Evolutionary conservation across 2,797 vertebrate species (phyloP).

Genomic region (Pseudopleuronectes americanus): DNA sequence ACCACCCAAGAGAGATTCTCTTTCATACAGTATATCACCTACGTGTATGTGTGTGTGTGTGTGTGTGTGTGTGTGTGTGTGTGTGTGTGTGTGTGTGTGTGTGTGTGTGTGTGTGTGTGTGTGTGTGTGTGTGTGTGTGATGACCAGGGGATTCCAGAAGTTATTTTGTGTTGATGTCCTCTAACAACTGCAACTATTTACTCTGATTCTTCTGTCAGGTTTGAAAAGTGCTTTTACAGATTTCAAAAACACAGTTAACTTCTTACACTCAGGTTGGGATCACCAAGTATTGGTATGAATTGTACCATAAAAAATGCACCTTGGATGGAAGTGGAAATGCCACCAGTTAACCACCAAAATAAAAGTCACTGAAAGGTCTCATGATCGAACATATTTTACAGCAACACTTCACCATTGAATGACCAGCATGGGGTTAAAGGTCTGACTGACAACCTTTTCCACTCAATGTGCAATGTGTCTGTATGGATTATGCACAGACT

Average conservation of each 20-base stretch:
- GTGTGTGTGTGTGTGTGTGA: background rate
- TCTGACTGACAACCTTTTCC: too few species aligned
- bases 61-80: too few species aligned
- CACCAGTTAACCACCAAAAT: background rate
- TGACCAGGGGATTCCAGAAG: conserved; percentile 1
- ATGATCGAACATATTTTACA: background rate
- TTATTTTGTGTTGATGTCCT: background rate
- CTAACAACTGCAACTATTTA: background rate
- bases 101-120: too few species aligned
- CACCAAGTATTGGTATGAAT: background rate
- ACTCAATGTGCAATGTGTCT: background rate
- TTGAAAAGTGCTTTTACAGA: background rate
- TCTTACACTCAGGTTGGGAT: background rate
- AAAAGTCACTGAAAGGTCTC: background rate
- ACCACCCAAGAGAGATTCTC: background rate
- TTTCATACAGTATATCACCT: conserved; percentile 6
- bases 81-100: too few species aligned
- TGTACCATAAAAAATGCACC: background rate
- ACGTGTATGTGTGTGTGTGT: background rate
- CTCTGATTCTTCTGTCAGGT: too few species aligned
- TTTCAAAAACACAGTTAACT: background rate
- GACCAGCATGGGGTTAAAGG: too few species aligned
- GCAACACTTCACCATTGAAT: too few species aligned
- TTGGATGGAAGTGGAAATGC: background rate
- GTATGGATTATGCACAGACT: background rate